Evolutionary conservation across 2,797 vertebrate genomes (phyloP), one percentile per base, ranked within the genome.

Genomic region (Cyprinella venusta): DNA sequence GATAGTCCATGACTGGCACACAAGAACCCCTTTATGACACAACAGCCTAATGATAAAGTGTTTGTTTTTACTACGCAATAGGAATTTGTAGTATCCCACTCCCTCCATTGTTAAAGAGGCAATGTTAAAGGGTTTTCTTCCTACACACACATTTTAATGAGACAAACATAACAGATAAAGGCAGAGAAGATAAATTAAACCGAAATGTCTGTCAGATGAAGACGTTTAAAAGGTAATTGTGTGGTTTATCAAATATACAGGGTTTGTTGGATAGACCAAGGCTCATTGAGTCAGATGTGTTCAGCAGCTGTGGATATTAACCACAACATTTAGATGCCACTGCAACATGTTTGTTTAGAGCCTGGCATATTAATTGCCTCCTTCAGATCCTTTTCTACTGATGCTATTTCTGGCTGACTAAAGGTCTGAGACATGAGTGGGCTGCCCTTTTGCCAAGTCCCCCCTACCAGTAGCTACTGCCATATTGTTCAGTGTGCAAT

Each of bases 341-440:
- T 82, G 76, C 83, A 85, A 84, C 78, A 81, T 88, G 85, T 70
- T 86, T 86, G 79, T 85, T 88, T 85, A 84, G 71, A 30, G 59
- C 67, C 80, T 84, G 72, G 52, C 77, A 82, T 84, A 82, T 84
- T 85, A 84, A 87, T 82, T 56, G 38, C 59, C 63, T 71, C 69
- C 80, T 80, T 50, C 76, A 42, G 80, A 82, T 59, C 67, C 30
- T 63, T 87, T 86, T 83, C 54, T 67, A 50, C 42, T 81, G 72
- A 56, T 71, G 79, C 83, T 85, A 81, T 89, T 87, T 77, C 76
- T 48, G 79, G 76, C 70, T 26, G 70, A 71, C 70, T 79, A 81
- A 83, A 81, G 85, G 86, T 79, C 74, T 86, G 74, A 84, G 81
- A 83, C 65, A 71, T 76, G 50, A 77, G 79, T 85, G 81, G 81